These are phyloP conservation scores for Octomys mimax DNA, from an alignment of 2,797 vertebrate genomes.

Conservation along the genomic window DNA sequence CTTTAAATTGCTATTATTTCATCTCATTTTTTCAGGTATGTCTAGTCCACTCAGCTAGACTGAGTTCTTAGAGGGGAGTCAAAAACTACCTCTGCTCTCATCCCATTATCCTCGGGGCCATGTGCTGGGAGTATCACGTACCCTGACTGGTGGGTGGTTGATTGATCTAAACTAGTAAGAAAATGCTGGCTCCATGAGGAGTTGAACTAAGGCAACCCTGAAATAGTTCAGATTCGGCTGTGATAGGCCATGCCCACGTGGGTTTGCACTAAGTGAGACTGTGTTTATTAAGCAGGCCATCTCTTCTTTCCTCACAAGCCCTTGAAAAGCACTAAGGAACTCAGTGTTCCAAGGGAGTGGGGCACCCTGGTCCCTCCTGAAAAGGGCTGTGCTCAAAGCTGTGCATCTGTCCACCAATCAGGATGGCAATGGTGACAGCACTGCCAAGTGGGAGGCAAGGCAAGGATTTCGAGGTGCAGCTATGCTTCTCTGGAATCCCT, in stretches of 20 bases:
- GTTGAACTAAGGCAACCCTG: conserved; percentile 47
- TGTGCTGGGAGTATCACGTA: not conserved
- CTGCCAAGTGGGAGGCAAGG: not conserved
- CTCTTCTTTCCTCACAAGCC: not conserved
- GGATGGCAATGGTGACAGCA: not conserved
- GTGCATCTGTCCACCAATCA: not conserved
- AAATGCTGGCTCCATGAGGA: not conserved
- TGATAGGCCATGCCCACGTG: not conserved
- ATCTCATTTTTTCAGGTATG: conserved; percentile 63
- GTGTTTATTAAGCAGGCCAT: not conserved
- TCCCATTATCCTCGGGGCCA: not conserved
- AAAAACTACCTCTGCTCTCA: not conserved
- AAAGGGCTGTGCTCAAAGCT: not conserved
- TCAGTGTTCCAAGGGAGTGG: not conserved
- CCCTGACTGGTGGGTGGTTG: not conserved
- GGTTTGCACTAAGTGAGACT: not conserved
- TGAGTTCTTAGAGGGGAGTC: not conserved
- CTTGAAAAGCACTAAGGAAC: not conserved
- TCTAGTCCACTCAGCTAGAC: conserved; percentile 43
- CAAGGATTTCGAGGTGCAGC: not conserved
- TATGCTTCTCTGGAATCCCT: not conserved
- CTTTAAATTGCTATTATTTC: conserved; percentile 69
- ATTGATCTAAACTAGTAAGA: conserved; percentile 38
- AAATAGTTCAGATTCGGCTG: conserved; percentile 19
- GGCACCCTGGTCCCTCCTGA: not conserved